Percentiles rank a stretch among this genome's conserved stretches.
phyloP scores from a whole-genome alignment of 2,797 vertebrate species.

The Galagoides demidoff region DNA sequence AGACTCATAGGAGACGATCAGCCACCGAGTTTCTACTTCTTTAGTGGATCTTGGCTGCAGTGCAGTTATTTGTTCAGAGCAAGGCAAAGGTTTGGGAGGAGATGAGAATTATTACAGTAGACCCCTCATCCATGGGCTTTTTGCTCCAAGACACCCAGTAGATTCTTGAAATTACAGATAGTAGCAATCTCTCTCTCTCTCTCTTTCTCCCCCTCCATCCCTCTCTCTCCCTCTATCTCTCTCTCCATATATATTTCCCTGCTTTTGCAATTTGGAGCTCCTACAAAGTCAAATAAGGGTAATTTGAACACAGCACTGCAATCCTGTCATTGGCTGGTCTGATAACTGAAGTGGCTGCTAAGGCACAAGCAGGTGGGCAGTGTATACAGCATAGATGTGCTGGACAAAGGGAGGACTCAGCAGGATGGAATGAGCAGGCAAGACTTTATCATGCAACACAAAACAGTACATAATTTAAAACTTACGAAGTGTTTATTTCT shows the following conservation, averaged over 20 bases:
- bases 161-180: neutral
- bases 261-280: neutral
- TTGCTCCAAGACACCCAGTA: neutral
- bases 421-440: neutral
- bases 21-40: neutral
- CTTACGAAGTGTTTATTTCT: neutral
- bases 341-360: neutral
- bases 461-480: neutral
- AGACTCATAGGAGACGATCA: neutral
- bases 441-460: neutral
- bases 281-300: neutral
- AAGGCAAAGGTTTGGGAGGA: neutral
- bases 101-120: neutral
- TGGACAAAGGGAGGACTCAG: no score
- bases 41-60: neutral
- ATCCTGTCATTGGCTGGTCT: neutral
- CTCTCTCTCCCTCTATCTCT: no score
- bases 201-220: no score
- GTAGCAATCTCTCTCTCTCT: neutral
- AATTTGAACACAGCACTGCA: neutral
- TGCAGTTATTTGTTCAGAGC: neutral
- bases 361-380: no score
- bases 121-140: neutral
- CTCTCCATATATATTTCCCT: no score
- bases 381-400: neutral